These are phyloP conservation scores for Drosophila yakuba DNA, from an alignment of 1,140 invertebrate genomes.

Conservation along the genomic window DNA sequence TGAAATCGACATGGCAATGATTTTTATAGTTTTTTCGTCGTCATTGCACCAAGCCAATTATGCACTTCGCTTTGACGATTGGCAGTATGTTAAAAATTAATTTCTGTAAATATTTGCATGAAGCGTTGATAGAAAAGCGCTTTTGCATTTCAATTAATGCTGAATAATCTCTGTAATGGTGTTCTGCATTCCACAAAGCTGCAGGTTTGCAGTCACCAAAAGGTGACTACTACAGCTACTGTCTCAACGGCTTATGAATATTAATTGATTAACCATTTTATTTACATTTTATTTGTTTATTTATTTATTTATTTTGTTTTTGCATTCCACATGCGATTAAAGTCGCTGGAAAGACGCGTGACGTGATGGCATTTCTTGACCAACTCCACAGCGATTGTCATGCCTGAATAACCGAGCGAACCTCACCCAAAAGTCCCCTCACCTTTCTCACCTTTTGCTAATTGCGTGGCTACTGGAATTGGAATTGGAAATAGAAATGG, in stretches of 20 bases:
- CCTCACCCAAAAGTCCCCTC: slow-evolving; percentile 9
- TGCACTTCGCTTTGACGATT: slow-evolving; percentile 1
- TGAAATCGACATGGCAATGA: slow-evolving; percentile 11
- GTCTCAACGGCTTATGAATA: slow-evolving; percentile 24
- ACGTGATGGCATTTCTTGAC: slow-evolving; percentile 71
- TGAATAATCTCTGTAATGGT: slow-evolving; percentile 19
- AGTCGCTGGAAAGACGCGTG: slow-evolving; percentile 25
- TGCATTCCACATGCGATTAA: slow-evolving; percentile 29
- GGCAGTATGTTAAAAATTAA: neutral
- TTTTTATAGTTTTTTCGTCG: slow-evolving; percentile 18
- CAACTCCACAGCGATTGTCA: slow-evolving; percentile 41
- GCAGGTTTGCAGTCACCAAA: neutral
- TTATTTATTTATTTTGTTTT: slow-evolving; percentile 6
- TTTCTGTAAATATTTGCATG: slow-evolving; percentile 30
- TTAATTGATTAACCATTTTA: slow-evolving; percentile 28
- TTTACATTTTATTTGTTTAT: neutral
- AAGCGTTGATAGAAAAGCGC: slow-evolving; percentile 9
- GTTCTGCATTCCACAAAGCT: slow-evolving; percentile 19
- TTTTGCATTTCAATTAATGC: slow-evolving; percentile 22
- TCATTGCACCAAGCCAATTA: slow-evolving; percentile 10
- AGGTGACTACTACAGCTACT: slow-evolving; percentile 19
- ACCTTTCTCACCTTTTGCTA: slow-evolving; percentile 20
- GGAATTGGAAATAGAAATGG: neutral
- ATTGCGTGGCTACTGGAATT: slow-evolving; percentile 52
- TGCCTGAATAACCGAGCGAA: slow-evolving; percentile 18